Evolutionary conservation across 1,140 invertebrate species (phyloP), one percentile per base, ranked within the genome.

Genomic region (Fopius arisanus): DNA sequence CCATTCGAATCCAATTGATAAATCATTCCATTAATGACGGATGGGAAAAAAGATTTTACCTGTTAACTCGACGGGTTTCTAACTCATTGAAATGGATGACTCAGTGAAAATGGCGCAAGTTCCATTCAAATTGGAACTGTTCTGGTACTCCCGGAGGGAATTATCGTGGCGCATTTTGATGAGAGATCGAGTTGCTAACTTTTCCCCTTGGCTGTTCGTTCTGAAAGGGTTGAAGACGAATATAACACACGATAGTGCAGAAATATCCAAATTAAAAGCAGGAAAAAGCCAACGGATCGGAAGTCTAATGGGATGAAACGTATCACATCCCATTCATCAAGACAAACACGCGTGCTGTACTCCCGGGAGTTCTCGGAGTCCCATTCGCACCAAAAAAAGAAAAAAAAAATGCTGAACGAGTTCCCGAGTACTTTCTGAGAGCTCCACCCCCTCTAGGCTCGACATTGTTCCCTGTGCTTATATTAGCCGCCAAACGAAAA

Each of bases 291-390:
- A 21, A 19, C 19, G 43, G 7, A 51, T 51, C 43, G 37, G 54
- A 19, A 70, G 48, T 59, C 48, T 40, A 23, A 37, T 28, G 26
- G 43, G 43, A 51, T 66, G 62, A 51, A 72, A 72, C 28, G 51
- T 48, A 73, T 73, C 43, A 48, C 71, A 31, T 37, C 41, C 48
- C 63, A 73, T 73, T 73, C 71, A 73, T 73, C 71, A 67, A 51
- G 43, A 51, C 43, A 51, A 51, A 51, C 62, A 31, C 37, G 12
- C n/a, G 29, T 31, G 71, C 51, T 31, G 54, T 31, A 12, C 33
- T 65, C 16, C 43, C 31, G 16, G 31, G n/a, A n/a, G 19, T 66
- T 41, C 23, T 33, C 63, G 14, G 43, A 51, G 43, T 51, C 37
- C 66, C 63, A 65, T 71, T 43, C 16, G 51, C 7, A 51, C 19